These are phyloP conservation scores for Potorous gilbertii DNA, from an alignment of 2,797 vertebrate genomes.

Conservation along the genomic window DNA sequence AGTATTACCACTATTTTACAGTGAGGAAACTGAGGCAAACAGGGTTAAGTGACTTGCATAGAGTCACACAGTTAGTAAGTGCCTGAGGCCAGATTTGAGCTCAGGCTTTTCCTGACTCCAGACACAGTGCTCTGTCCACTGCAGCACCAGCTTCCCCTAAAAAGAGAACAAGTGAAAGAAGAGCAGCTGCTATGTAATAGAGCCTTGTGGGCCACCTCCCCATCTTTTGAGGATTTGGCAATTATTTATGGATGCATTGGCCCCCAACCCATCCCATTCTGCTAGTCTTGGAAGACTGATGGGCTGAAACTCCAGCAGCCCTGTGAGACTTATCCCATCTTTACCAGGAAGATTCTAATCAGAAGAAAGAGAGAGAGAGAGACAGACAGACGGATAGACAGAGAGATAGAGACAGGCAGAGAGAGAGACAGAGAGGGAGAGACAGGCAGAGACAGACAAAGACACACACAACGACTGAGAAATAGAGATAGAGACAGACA, in stretches of 20 bases:
- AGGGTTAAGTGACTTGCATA: neutral
- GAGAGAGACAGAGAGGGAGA: too few relatives aligned
- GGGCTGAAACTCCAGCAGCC: neutral
- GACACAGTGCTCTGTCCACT: neutral
- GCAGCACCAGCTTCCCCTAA: neutral
- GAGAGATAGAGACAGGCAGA: neutral
- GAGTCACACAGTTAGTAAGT: neutral
- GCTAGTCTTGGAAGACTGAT: neutral
- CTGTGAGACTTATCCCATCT: neutral
- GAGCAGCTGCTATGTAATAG: neutral
- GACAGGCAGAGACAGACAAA: too few relatives aligned
- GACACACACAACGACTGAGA: too few relatives aligned
- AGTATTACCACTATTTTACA: neutral
- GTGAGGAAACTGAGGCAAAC: neutral
- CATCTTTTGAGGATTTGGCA: neutral
- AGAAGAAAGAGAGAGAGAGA: neutral
- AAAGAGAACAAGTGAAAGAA: neutral
- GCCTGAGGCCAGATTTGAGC: neutral
- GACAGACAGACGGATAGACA: accelerated
- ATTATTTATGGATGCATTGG: neutral
- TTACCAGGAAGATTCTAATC: neutral
- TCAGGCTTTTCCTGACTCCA: neutral
- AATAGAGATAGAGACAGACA: too few relatives aligned
- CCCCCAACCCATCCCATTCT: neutral
- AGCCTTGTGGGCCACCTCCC: neutral